Evolutionary conservation across 1,140 invertebrate genomes (phyloP), one percentile per base, ranked within the genome.

Genomic region (Caenorhabditis latens): DNA sequence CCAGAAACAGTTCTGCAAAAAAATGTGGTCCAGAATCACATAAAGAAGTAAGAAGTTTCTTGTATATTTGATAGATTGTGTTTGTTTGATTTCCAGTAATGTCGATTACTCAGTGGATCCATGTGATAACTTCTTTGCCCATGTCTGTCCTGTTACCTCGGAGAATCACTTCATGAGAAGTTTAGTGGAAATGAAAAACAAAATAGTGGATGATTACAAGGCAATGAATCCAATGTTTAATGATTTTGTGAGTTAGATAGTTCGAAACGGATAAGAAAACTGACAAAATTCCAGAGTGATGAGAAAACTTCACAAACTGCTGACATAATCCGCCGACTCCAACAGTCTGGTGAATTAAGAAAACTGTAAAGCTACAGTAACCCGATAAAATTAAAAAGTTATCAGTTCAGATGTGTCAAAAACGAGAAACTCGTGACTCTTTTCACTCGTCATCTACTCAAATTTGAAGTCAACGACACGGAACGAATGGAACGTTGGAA

Each of bases 71-170:
- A 6, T 13, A 1, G 6, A 32, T 11, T 32, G 4, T 11, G 5
- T 24, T 63, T 1, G 32, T 32, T 32, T 32, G 32, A 32, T n/a
- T 79, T 79, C n/a, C 46, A 79, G 71, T 8, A n/a, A 50, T 50
- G 71, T 46, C 53, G 40, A 79, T 24, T 79, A 53, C n/a, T 79
- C 71, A 24, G 71, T 79, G 46, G 71, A 79, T 53, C 71, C 71
- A 11, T 79, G 71, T 32, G 46, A 50, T 32, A 46, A 79, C 24
- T 79, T 79, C 46, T 79, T 53, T 53, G 71, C 71, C 4, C 71
- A 79, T 24, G 71, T 79, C 7, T 79, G 71, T 79, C 71, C 71
- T 11, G 19, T 4, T 0, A 50, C 16, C 24, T 11, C n/a, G 11
- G 21, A 79, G 9, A n/a, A 19, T 5, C 4, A 48, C 9, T 79